Evolutionary conservation across 2,888 invertebrate species (phyloP), one percentile per base, ranked within the genome.

Genomic region (Eupeodes luniger): DNA sequence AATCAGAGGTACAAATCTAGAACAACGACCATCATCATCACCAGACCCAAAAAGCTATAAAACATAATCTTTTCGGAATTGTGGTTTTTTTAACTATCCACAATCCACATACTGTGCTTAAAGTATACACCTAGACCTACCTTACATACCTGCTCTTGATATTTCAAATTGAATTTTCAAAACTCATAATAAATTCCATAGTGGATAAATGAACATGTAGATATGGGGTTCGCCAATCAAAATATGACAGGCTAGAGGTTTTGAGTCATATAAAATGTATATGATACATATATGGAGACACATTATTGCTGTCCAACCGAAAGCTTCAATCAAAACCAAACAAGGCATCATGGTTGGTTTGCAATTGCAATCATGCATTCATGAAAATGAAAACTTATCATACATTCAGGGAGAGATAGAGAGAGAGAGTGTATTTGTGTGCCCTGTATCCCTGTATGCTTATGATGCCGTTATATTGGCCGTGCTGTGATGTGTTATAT

Each of bases 141-240:
- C 57, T 12, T 34, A 7, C 55, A 27, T 12, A 44, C 7, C 19
- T 27, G 27, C 2, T 27, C 12, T 66, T 27, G 19, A 12, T 11
- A 62, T 62, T 62, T 62, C n/a, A 49, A 66, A 66, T 49, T 66
- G 66, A 27, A 66, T 66, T 66, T 66, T 49, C 19, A 66, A 49
- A 66, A 27, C 27, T 47, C 66, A 66, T 66, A 66, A 14, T 10
- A 49, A 66, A 66, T 66, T 49, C 47, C 19, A 40, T 9, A 49
- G 9, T 9, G 19, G 14, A 7, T 9, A 9, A 40, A 40, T 40
- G 40, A 9, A 27, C 27, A 2, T 2, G 3, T 3, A 55, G 10
- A 11, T 14, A 10, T 9, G 10, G 12, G 12, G 34, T 34, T 34
- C 27, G 10, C 62, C 16, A 44, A 62, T 47, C 64, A 66, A 49